Evolutionary conservation across 1,140 invertebrate species (phyloP), one percentile per base, ranked within the genome.

Genomic region (Conus ventricosus): DNA sequence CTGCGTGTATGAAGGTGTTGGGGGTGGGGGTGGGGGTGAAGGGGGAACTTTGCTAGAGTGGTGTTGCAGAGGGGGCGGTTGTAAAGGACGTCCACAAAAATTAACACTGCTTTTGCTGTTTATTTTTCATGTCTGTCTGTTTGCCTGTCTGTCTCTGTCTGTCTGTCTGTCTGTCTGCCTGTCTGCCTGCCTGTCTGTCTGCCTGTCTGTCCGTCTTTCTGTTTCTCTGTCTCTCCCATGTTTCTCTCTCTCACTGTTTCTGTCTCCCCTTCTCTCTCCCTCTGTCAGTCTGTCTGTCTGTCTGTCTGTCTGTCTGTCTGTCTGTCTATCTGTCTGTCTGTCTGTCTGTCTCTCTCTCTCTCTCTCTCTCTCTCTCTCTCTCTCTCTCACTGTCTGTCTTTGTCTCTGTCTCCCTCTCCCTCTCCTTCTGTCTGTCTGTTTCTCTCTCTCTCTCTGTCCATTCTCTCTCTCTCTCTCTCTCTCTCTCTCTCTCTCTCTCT

Each of bases 341-440:
- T 71, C 7, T 71, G 17, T 71, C 67, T 71, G 17, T 71, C 7
- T 71, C 67, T 71, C 67, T 71, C 67, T 71, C 7, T 71, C 7
- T 71, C 67, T 71, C 67, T 71, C 67, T 78, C n/a, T 25, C n/a
- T 78, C 23, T 27, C n/a, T 78, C n/a, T 78, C n/a, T 78, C 23
- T 27, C n/a, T 78, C 5, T 78, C 76, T 78, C 23, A 39, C 25
- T 39, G 76, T 78, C 76, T 78, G 25, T 78, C 25, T 78, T n/a
- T 78, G n/a, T 75, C 17, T n/a, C 67, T n/a, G 17, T n/a, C 17
- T 75, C 17, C 39, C n/a, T n/a, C n/a, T n/a, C n/a, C 23, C 7
- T 25, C 67, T n/a, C 67, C 7, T 7, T 25, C 7, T n/a, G 13
- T 25, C 67, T 75, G 4, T 25, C 17, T 20, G 7, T 75, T 7